Evolutionary conservation across 2,113 vertebrate species (phyloP).

Genomic region (Diglossa brunneiventris): DNA sequence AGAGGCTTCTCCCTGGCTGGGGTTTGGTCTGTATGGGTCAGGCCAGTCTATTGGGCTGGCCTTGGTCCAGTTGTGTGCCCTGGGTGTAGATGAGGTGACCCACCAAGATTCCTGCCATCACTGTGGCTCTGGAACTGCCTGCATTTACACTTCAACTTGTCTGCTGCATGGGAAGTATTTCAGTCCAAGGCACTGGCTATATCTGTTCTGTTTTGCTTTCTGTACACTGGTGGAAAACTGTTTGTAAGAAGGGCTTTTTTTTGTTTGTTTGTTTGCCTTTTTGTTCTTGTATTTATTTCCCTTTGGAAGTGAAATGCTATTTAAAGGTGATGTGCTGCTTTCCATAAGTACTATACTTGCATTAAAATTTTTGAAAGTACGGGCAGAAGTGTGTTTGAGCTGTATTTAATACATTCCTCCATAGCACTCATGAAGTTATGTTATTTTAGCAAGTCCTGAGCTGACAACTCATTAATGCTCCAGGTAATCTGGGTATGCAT

Average conservation of each 20-base stretch:
- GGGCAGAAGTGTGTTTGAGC: background rate
- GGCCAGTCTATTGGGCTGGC: background rate
- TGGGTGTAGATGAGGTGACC: background rate
- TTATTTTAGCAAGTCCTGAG: background rate
- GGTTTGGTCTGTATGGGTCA: rapidly evolving
- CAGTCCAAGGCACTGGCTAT: background rate
- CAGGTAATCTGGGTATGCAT: background rate
- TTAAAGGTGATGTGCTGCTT: background rate
- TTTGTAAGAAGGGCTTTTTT: background rate
- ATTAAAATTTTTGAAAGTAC: background rate
- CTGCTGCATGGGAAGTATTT: background rate
- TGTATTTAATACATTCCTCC: background rate
- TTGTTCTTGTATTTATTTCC: background rate
- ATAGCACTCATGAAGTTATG: background rate
- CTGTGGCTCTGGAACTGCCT: background rate
- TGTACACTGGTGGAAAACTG: background rate
- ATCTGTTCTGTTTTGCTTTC: background rate
- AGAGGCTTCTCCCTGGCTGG: background rate
- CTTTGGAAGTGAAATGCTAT: background rate
- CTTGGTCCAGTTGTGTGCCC: background rate
- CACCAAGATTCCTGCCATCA: background rate
- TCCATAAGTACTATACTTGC: background rate
- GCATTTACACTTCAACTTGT: background rate
- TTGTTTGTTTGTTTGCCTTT: background rate
- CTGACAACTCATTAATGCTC: background rate